Percentiles rank a stretch among this genome's conserved stretches.
phyloP scores from a whole-genome alignment of 2,797 vertebrate species.

The Squalus acanthias region DNA sequence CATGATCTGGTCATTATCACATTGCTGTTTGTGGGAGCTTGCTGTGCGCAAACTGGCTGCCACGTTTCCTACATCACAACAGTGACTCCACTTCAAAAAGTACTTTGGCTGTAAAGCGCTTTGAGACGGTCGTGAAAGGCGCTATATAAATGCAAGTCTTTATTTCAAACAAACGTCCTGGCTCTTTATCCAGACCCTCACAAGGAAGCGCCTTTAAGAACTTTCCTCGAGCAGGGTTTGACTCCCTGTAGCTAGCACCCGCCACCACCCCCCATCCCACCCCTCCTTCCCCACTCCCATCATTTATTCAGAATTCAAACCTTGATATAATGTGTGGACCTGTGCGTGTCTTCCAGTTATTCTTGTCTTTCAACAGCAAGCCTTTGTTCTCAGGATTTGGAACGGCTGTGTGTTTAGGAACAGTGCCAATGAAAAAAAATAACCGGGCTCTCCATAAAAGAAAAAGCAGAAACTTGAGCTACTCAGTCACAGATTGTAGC shows the following conservation, averaged over 20 bases:
- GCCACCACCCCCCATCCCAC: not conserved
- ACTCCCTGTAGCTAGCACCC: not conserved
- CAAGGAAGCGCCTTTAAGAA: not conserved
- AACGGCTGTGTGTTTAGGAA: slow-evolving; percentile 18
- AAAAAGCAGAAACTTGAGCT: not conserved
- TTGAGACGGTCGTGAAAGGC: too few species aligned
- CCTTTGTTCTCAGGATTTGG: not conserved
- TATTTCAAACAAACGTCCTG: too few species aligned
- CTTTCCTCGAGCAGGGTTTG: not conserved
- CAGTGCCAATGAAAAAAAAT: not conserved
- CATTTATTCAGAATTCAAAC: not conserved
- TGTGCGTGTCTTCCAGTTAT: not conserved
- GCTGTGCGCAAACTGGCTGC: too few species aligned
- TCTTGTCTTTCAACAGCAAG: not conserved
- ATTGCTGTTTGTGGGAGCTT: too few species aligned
- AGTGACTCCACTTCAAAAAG: too few species aligned
- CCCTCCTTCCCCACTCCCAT: not conserved
- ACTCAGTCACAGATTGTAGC: not conserved
- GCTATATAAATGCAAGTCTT: too few species aligned
- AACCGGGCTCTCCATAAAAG: slow-evolving; percentile 5
- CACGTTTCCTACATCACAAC: too few species aligned
- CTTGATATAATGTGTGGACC: not conserved
- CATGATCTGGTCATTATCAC: too few species aligned
- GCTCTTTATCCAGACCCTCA: not conserved
- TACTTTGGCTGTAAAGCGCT: too few species aligned